Evolutionary conservation across 2,113 vertebrate species (phyloP), one percentile per base, ranked within the genome.

Genomic region (Hemibagrus wyckioides): DNA sequence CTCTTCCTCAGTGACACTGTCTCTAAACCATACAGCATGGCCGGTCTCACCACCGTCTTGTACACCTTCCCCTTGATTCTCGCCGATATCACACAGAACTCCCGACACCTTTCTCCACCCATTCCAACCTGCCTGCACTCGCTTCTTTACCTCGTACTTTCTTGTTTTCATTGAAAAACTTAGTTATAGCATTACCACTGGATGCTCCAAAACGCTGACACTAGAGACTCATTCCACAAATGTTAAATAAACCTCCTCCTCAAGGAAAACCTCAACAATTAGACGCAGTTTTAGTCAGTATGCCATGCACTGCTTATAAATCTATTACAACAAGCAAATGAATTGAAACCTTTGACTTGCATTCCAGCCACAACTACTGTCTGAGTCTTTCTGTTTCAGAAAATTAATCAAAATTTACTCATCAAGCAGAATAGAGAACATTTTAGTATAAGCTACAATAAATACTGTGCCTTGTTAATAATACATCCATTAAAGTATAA

Each of bases 401-500:
- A 48, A 48, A 76, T 48, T 11, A 76, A 13, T 48, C 39, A 6
- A 76, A 11, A 28, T 25, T 7, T 48, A 23, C 7, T 48, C 25
- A 77, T 50, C 6, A 52, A 17, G 25, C 19, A 30, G 41, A 48
- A 79, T 11, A 1, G n/a, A 79, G n/a, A 44, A 25, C 17, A 1
- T 13, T 50, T n/a, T 21, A 21, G 7, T 33, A 54, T 80, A 19
- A 33, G 48, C 14, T 11, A 54, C 76, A 80, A 23, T 21, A 80
- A 80, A 30, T 17, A 17, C 75, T 8, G 44, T n/a, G 23, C 75
- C 48, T 52, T 77, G 28, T n/a, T 50, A 77, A 25, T 39, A 81
- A 69, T 71, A 59, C 52, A 50, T 84, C 28, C 6, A 57, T 44
- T 10, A 30, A 57, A 79, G 57, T 80, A 11, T 76, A 80, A 84